These are phyloP conservation scores for Selene dorsalis DNA, from an alignment of 2,797 vertebrate genomes.

Conservation along the genomic window DNA sequence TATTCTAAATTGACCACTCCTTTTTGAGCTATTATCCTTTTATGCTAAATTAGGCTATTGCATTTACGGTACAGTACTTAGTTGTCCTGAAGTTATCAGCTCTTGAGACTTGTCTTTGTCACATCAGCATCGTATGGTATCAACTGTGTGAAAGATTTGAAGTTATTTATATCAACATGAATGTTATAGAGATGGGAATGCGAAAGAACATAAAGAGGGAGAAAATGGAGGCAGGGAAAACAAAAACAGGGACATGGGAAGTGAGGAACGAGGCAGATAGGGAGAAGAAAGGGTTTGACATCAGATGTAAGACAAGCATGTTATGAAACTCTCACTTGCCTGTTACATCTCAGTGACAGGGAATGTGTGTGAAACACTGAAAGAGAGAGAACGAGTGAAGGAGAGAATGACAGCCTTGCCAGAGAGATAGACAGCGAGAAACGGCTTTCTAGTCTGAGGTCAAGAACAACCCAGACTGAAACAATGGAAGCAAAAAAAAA, in stretches of 20 bases:
- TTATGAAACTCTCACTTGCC: constrained; percentile 50
- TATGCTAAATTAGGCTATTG: not conserved
- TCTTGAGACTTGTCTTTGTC: not conserved
- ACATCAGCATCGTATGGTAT: not conserved
- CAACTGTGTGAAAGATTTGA: not conserved
- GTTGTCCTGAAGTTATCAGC: not conserved
- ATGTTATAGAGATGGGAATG: not conserved
- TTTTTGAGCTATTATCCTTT: not conserved
- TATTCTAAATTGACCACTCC: not conserved
- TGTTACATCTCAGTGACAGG: constrained; percentile 50
- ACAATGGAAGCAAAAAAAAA: not conserved
- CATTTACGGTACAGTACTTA: not conserved
- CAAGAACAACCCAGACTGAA: constrained; percentile 23
- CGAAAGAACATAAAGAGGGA: not conserved
- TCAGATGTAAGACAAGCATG: constrained; percentile 39
- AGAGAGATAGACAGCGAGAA: constrained; percentile 34
- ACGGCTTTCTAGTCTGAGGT: constrained; percentile 36
- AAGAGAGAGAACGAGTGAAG: not conserved
- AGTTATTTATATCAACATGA: not conserved
- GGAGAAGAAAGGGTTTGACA: constrained; percentile 57
- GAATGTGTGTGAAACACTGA: constrained; percentile 9
- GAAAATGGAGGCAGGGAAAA: constrained; percentile 25
- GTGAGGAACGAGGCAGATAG: constrained; percentile 33
- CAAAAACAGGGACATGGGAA: constrained; percentile 21
- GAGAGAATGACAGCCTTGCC: not conserved